Percentiles rank a stretch among this genome's conserved stretches.
phyloP scores from a whole-genome alignment of 1,140 invertebrate species.

The Pogonomyrmex californicus region DNA sequence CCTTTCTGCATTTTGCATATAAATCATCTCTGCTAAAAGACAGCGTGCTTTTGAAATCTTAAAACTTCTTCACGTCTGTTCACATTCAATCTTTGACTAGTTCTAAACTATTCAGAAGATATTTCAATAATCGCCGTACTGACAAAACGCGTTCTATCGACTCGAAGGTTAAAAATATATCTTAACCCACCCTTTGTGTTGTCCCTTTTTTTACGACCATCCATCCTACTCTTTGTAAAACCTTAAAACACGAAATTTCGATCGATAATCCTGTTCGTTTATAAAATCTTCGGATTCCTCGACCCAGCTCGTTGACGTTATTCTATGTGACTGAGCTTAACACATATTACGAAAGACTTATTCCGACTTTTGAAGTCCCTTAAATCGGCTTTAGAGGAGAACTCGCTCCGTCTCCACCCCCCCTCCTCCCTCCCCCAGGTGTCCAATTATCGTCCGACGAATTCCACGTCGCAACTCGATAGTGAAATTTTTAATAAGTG shows the following conservation, averaged over 20 bases:
- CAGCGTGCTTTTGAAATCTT: not conserved
- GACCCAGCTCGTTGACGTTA: conserved; percentile 4
- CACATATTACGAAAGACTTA: conserved; percentile 49
- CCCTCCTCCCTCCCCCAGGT: not conserved
- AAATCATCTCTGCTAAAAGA: not conserved
- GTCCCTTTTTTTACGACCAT: not conserved
- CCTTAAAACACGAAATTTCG: conserved; percentile 14
- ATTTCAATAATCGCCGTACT: conserved; percentile 15
- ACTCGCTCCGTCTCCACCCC: conserved; percentile 1
- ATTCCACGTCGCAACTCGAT: not conserved
- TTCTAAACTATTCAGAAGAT: conserved; percentile 28
- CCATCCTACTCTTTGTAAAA: not conserved
- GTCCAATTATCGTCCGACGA: conserved; percentile 44
- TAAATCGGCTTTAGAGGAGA: conserved; percentile 41
- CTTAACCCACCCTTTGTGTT: not conserved
- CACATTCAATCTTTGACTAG: conserved; percentile 4
- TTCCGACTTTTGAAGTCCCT: conserved; percentile 39
- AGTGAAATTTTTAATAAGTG: conserved; percentile 57
- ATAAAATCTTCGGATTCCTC: conserved; percentile 13
- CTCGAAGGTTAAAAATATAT: not conserved
- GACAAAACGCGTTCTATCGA: not conserved
- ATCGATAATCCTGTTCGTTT: conserved; percentile 7
- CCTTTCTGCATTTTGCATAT: not conserved
- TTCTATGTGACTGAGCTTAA: conserved; percentile 39
- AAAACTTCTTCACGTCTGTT: conserved; percentile 24